Evolutionary conservation across 2,797 vertebrate species (phyloP).

Genomic region (Pseudotriccus pelzelni): DNA sequence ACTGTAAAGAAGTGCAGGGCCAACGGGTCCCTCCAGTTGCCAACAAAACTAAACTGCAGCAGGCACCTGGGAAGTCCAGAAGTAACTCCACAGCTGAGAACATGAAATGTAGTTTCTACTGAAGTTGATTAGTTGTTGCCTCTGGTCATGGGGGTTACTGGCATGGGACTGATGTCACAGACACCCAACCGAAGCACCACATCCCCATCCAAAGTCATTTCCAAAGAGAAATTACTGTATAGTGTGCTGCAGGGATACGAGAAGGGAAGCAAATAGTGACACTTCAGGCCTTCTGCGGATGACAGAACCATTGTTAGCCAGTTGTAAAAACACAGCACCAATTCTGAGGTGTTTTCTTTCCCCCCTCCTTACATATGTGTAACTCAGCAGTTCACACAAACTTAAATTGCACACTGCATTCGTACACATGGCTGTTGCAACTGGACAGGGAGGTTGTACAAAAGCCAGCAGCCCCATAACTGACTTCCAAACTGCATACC

Average conservation of each 20-base stretch:
- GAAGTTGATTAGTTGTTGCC: not conserved
- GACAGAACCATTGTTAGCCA: not conserved
- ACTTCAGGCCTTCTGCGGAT: not conserved
- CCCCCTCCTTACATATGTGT: too few species aligned
- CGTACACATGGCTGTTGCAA: accelerated
- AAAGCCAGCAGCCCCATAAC: not conserved
- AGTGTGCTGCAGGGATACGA: not conserved
- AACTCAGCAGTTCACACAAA: not conserved
- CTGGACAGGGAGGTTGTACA: not conserved
- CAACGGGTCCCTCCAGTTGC: not conserved
- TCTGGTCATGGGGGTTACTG: not conserved
- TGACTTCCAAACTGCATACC: not conserved
- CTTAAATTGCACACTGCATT: not conserved
- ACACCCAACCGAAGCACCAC: not conserved
- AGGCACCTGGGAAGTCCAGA: not conserved
- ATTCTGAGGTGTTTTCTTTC: accelerated
- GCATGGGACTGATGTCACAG: not conserved
- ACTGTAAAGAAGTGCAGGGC: not conserved
- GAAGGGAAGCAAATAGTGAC: not conserved
- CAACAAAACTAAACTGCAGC: not conserved
- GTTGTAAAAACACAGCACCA: not conserved
- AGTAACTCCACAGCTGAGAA: not conserved
- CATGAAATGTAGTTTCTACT: not conserved
- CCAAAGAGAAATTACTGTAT: not conserved
- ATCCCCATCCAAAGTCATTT: not conserved